Base-by-base conservation (phyloP, 2,888 invertebrate species). In the Cephus rjabovi region DNA sequence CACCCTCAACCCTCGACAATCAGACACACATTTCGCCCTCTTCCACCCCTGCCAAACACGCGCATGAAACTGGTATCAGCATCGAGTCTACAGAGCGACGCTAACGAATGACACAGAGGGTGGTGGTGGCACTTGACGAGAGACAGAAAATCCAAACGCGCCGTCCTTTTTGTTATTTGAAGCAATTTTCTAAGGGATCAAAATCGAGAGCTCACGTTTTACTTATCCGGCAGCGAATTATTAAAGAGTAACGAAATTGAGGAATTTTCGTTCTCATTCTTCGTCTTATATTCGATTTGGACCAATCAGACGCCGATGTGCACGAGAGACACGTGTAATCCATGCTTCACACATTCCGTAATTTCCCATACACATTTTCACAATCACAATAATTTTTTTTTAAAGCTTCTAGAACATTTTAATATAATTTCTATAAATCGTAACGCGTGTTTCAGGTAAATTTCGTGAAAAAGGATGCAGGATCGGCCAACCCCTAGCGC, bases 401-500 rank as follows among this genome's bases (percentile, higher is more conserved):
- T 0, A 37, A 37, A 12, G 12, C 4, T 37, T 12, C 0, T 4
- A 1, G 1, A 37, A 37, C 12, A 15, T 40, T 40, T 40, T 23
- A 56, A 2, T 2, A 23, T 15, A 1, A 9, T 4, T 40, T 4
- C 15, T 6, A 4, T 9, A 56, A 11, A 9, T 9, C 31, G 12
- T 9, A 2, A 71, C 71, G 71, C 71, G 71, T 30, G 71, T 71
- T 4, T 71, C 40, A 1, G 23, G 40, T 23, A 2, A 9, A 15
- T 23, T 1, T 23, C 71, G 31, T 4, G 33, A 71, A 31, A 12
- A 12, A n/a, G 12, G 12, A 30, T 30, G 69, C 69, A 40, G 30
- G 68, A 3, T 35, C 86, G 83, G 85, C 86, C 84, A 85, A 81
- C 86, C 87, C 85, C 86, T 81, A 85, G 79, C 89, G 86, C 88